These are phyloP conservation scores for Scaptomyza montana DNA, from an alignment of 1,140 invertebrate genomes.

Conservation along the genomic window DNA sequence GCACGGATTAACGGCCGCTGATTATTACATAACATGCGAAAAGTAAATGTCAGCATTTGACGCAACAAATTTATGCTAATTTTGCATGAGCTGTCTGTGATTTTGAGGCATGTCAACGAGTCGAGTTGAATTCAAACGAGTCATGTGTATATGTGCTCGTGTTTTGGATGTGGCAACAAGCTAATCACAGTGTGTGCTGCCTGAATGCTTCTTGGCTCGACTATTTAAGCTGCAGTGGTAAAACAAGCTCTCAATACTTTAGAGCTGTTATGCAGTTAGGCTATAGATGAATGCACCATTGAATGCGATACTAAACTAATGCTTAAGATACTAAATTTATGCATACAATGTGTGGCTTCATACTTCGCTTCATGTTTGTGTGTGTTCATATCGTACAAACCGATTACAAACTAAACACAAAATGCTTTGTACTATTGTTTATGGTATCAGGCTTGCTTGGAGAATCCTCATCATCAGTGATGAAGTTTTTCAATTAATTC, in stretches of 20 bases:
- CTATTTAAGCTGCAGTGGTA: slow-evolving; percentile 15
- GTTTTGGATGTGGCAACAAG: not conserved
- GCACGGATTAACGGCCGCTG: slow-evolving; percentile 72
- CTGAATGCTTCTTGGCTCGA: slow-evolving; percentile 26
- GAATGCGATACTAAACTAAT: not conserved
- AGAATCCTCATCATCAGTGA: too few relatives aligned
- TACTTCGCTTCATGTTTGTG: too few relatives aligned
- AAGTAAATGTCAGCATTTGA: slow-evolving; percentile 67
- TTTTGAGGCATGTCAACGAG: slow-evolving; percentile 26
- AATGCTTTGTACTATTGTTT: not conserved
- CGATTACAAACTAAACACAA: not conserved
- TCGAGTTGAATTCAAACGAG: not conserved
- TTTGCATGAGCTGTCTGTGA: slow-evolving; percentile 41
- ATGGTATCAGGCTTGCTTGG: too few relatives aligned
- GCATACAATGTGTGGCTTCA: too few relatives aligned
- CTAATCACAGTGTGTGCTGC: slow-evolving; percentile 21
- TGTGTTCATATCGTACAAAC: not conserved
- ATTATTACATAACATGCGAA: slow-evolving; percentile 77
- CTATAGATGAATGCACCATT: not conserved
- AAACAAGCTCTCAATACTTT: slow-evolving; percentile 1
- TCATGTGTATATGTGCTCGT: not conserved
- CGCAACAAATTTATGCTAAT: slow-evolving; percentile 73
- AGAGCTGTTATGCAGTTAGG: not conserved
- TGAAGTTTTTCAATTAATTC: too few relatives aligned
- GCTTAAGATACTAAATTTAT: too few relatives aligned